phyloP scores from a whole-genome alignment of 2,888 invertebrate species.

The Strigamia transsilvanica region DNA sequence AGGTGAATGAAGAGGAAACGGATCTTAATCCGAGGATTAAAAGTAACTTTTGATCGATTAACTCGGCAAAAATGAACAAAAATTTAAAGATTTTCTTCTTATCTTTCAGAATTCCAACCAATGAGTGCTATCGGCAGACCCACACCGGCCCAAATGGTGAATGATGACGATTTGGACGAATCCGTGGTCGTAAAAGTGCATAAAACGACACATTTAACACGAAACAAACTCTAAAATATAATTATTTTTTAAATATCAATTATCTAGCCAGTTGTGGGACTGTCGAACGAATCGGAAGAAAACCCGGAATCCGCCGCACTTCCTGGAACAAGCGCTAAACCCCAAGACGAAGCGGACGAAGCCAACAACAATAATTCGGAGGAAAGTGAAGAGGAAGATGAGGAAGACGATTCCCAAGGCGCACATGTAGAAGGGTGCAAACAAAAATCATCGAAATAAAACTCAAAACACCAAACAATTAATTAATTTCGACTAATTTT shows the following conservation, averaged over 20 bases:
- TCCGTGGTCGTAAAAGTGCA: neutral
- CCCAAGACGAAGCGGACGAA: slow-evolving; percentile 58
- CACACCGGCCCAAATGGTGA: neutral
- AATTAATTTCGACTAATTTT: slow-evolving; percentile 36
- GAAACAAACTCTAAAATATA: no score
- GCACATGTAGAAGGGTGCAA: slow-evolving; percentile 58
- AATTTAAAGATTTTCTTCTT: neutral
- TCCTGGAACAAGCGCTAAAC: neutral
- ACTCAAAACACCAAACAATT: neutral
- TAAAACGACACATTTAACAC: neutral
- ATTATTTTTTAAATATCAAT: no score
- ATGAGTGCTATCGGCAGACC: neutral
- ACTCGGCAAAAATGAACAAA: no score
- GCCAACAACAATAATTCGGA: slow-evolving; percentile 61
- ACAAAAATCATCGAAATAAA: neutral
- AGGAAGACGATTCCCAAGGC: slow-evolving; percentile 58
- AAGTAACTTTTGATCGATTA: neutral
- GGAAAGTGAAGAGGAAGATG: slow-evolving; percentile 62
- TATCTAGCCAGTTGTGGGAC: neutral
- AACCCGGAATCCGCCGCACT: neutral
- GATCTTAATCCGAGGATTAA: neutral
- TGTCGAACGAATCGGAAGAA: neutral
- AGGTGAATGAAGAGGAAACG: slow-evolving; percentile 7
- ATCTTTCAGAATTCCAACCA: slow-evolving; percentile 5
- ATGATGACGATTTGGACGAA: neutral